A percentile compares a stretch with the other conserved stretches of the same genome.
Evolutionary conservation across 2,888 invertebrate species (phyloP).

Genomic region (Dicyrtomina minuta): DNA sequence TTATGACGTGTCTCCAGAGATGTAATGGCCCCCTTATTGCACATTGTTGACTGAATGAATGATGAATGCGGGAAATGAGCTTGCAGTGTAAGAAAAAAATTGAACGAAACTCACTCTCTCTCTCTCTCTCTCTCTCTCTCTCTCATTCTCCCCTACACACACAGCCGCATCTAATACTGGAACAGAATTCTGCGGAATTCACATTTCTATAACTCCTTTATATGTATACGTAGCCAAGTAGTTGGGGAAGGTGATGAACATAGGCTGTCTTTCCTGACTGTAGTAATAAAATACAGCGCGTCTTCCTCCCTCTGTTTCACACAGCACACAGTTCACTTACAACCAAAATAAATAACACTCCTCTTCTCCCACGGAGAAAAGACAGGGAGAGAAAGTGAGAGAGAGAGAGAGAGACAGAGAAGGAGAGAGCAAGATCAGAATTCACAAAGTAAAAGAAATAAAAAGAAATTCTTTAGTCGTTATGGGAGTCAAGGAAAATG

Average conservation of each 20-base stretch:
- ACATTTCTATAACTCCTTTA: neutral
- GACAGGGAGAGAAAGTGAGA: neutral
- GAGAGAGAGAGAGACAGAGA: neutral
- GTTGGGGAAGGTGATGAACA: constrained; percentile 14
- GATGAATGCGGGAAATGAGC: constrained; percentile 36
- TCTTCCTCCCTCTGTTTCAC: constrained; percentile 14
- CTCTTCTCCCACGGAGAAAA: neutral
- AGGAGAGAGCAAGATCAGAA: no score
- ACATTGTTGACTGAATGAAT: constrained; percentile 39
- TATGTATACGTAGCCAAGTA: neutral
- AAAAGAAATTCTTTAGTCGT: no score
- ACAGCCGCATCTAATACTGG: constrained; percentile 8
- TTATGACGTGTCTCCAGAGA: constrained; percentile 38
- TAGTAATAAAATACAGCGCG: constrained; percentile 16
- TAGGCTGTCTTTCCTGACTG: neutral
- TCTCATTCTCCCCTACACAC: neutral
- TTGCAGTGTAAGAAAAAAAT: constrained; percentile 14
- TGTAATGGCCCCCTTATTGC: constrained; percentile 37
- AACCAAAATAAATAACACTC: neutral
- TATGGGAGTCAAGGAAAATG: no score
- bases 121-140: neutral
- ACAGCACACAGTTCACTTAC: constrained; percentile 7
- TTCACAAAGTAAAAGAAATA: no score
- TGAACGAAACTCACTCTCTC: constrained; percentile 6
- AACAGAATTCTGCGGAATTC: neutral